phyloP scores from a whole-genome alignment of 2,797 vertebrate genomes.

The Ammospiza maritima region DNA sequence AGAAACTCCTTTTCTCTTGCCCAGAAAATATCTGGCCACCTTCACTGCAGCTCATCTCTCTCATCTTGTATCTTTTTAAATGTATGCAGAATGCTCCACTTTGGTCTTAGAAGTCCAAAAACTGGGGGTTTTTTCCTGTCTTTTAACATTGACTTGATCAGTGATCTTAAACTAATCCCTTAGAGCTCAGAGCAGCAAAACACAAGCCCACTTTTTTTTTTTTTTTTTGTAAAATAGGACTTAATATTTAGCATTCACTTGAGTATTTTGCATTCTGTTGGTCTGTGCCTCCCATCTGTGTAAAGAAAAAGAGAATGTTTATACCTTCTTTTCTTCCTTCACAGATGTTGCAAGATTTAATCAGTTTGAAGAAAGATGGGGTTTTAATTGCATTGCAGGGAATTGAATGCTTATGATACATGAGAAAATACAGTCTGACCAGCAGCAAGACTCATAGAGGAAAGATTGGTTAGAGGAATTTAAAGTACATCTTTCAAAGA shows the following conservation, averaged over 20 bases:
- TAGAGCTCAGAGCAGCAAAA: background rate
- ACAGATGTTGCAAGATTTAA: constrained; percentile 52
- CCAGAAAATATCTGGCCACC: background rate
- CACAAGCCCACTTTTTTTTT: background rate
- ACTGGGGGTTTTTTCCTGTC: accelerated
- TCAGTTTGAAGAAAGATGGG: constrained; percentile 29
- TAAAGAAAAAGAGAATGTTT: constrained; percentile 26
- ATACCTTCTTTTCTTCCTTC: constrained; percentile 19
- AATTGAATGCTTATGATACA: background rate
- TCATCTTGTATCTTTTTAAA: background rate
- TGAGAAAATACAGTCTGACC: background rate
- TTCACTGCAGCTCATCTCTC: background rate
- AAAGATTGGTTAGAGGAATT: background rate
- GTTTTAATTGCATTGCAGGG: constrained; percentile 42
- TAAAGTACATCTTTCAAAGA: background rate
- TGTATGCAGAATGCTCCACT: background rate
- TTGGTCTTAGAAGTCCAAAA: background rate
- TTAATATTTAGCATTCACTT: constrained; percentile 6
- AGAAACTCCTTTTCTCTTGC: background rate
- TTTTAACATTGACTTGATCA: background rate
- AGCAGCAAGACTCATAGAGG: background rate
- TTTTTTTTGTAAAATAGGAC: background rate
- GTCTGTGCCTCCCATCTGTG: constrained; percentile 31
- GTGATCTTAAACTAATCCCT: constrained; percentile 12
- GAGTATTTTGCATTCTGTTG: constrained; percentile 16